Evolutionary conservation across 2,797 vertebrate species (phyloP), one percentile per base, ranked within the genome.

Genomic region (Serranus cabrilla): DNA sequence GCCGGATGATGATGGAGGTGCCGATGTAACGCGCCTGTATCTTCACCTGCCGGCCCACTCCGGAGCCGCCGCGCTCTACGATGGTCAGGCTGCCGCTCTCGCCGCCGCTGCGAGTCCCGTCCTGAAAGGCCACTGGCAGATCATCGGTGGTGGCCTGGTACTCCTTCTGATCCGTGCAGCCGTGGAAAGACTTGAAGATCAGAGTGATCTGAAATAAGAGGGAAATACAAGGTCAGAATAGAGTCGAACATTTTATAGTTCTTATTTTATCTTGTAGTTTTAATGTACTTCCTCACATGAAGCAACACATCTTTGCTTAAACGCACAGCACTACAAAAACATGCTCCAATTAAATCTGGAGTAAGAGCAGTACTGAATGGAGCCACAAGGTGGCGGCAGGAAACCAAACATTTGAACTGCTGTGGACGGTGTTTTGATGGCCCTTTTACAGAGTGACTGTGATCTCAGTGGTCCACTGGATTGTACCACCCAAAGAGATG

Each of bases 91-190:
- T 96, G 76, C 93, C 88, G 5, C 91, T 94, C 31, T 93, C 93
- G 0, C 95, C 94, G 0, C 95, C 94, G 0, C 87, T 94, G 17
- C 93, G 91, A 2, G 93, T 93, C 21, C 96, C 96, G 0, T 96
- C 96, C 81, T 94, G 94, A 77, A 96, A 96, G 14, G 96, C 96
- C 2, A 93, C 71, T 0, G 96, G 96, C 47, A 96, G 88, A 60
- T 96, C 96, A 17, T 95, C 95, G 0, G 95, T 95, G 49, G 95
- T 96, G 73, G 96, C 96, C 87, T 96, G 96, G 89, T 96, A 96
- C 18, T 95, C 96, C 83, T 96, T 96, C 91, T 96, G 96, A 59
- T 96, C 96, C 0, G 95, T 95, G 78, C 96, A 96, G 83, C 95
- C 95, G 0, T 91, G 93, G 85, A 93, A 96, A 0, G 93, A 93